A percentile compares a stretch with the other conserved stretches of the same genome.
These are phyloP conservation scores for Sarcophilus harrisii DNA, from an alignment of 2,797 vertebrate species.

Conservation along the genomic window DNA sequence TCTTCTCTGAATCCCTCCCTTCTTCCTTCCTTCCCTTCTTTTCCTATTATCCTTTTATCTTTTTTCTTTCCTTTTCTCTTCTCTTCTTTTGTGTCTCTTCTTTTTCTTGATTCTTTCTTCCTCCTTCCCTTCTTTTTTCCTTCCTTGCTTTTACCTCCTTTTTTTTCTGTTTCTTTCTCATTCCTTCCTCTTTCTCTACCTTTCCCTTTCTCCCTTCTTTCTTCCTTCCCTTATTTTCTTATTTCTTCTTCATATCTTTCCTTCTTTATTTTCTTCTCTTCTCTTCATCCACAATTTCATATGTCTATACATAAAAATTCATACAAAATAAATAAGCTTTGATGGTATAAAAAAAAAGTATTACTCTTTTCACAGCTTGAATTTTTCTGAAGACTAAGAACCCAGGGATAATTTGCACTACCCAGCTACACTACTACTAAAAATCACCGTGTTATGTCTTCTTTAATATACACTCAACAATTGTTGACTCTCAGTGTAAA, in stretches of 20 bases:
- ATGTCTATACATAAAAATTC: neutral
- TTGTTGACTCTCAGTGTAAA: neutral
- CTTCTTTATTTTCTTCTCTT: neutral
- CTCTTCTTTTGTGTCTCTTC: too few species aligned
- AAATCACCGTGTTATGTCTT: neutral
- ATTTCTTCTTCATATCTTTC: neutral
- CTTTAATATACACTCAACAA: neutral
- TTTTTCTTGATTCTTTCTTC: too few species aligned
- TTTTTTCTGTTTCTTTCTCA: too few species aligned
- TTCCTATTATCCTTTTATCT: neutral
- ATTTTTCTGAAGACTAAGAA: neutral
- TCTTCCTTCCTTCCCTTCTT: neutral
- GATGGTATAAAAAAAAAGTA: neutral
- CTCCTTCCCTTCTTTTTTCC: too few species aligned
- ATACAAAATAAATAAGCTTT: neutral
- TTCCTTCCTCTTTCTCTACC: neutral
- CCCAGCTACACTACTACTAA: neutral
- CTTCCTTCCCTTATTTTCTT: neutral
- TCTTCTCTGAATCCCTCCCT: accelerated
- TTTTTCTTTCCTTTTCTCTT: neutral
- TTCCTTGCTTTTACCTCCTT: neutral
- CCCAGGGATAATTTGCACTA: neutral
- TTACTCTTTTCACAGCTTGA: neutral
- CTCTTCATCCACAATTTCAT: neutral
- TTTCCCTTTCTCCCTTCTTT: neutral